Evolutionary conservation across 2,113 vertebrate genomes (phyloP).

Genomic region (Prionailurus viverrinus): DNA sequence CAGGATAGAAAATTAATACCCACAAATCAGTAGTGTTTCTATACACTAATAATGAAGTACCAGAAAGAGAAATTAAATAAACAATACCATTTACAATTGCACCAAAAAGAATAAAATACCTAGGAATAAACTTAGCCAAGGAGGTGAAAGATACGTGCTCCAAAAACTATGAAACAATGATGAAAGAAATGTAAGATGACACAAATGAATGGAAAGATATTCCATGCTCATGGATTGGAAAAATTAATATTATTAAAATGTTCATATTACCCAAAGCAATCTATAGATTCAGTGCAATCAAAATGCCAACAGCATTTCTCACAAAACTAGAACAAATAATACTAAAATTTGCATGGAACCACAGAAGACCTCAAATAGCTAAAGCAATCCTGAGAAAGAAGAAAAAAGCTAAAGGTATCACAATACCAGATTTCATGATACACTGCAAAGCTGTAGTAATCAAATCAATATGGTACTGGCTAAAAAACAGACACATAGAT

Average conservation of each 20-base stretch:
- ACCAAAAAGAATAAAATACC: neutral
- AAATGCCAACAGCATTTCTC: neutral
- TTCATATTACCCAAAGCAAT: neutral
- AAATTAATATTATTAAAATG: neutral
- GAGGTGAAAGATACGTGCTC: neutral
- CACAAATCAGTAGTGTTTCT: neutral
- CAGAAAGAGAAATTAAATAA: neutral
- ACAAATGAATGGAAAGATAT: neutral
- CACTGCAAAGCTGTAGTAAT: neutral
- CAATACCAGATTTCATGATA: neutral
- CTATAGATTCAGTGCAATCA: neutral
- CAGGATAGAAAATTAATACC: neutral
- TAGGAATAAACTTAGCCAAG: neutral
- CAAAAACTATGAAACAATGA: neutral
- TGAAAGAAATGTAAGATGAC: neutral
- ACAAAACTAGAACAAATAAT: neutral
- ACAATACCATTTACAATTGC: neutral
- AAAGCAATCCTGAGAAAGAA: neutral
- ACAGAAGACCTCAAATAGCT: neutral
- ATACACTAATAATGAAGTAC: neutral
- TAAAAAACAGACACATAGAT: neutral
- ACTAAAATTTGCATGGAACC: neutral
- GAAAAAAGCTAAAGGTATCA: neutral
- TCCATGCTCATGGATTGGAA: neutral
- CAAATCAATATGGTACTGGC: neutral